phyloP scores from a whole-genome alignment of 2,113 vertebrate species.

The Oncorhynchus mykiss region DNA sequence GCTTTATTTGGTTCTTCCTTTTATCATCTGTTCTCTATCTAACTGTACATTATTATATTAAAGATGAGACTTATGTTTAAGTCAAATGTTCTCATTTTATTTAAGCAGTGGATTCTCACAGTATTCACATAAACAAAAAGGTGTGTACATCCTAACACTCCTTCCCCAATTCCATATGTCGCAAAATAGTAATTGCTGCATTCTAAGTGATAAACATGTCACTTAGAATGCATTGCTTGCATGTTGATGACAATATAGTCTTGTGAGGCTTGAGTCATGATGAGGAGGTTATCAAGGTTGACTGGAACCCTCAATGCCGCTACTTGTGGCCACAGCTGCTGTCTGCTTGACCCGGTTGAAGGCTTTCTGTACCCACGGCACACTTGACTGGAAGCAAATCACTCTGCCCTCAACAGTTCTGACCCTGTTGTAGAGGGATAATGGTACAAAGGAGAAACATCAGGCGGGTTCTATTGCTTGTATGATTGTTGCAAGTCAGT shows the following conservation, averaged over 20 bases:
- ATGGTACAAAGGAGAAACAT: not conserved
- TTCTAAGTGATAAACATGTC: too few species aligned
- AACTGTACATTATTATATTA: slow-evolving; percentile 78
- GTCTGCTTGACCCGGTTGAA: not conserved
- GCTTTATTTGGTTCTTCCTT: slow-evolving; percentile 47
- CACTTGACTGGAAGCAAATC: slow-evolving; percentile 28
- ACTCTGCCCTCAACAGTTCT: not conserved
- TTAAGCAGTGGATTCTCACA: not conserved
- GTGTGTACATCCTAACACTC: too few species aligned
- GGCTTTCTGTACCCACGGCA: slow-evolving; percentile 7
- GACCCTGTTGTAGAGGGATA: slow-evolving; percentile 29
- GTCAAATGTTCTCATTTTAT: not conserved
- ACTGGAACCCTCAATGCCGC: not conserved
- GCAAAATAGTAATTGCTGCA: too few species aligned
- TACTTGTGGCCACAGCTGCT: not conserved
- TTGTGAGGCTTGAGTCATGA: not conserved
- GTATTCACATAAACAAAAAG: not conserved
- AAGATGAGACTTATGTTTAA: slow-evolving; percentile 69
- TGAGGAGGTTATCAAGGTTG: not conserved
- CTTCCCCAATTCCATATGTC: too few species aligned
- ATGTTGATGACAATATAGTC: not conserved
- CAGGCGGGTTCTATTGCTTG: not conserved
- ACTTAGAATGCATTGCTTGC: not conserved
- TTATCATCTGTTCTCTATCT: slow-evolving; percentile 61
- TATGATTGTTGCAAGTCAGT: not conserved